Base-by-base conservation (phyloP, 2,888 invertebrate genomes). In the Tupiocoris notatus region DNA sequence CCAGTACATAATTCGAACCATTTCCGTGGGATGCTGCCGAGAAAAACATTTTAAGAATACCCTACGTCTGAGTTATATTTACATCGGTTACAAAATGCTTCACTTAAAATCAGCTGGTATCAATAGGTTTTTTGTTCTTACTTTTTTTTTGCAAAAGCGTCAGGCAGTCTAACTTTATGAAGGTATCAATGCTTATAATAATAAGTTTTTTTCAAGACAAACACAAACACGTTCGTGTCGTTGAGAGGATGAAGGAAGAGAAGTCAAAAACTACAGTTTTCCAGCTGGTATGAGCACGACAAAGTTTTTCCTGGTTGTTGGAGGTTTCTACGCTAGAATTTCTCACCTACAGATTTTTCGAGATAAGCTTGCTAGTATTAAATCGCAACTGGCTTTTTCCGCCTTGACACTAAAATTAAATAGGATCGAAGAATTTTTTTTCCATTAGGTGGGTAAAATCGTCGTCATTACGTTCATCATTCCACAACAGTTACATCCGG, bases 61-160 rank as follows among this genome's bases (percentile, higher is more conserved):
- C 39, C 39, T 39, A 39, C 39, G 39, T 39, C 39, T 39, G 39
- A 39, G 12, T n/a, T 39, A 12, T 39, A 39, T 39, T 39, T 39
- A 39, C 39, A 39, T 39, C 39, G 39, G 39, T 39, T 39, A 39
- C 39, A 39, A 39, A 39, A 39, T 39, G 39, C 39, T 39, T 39
- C 39, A 39, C 39, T 39, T 39, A 39, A 39, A 39, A 12, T 39
- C 39, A 39, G 39, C 39, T 39, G 3, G 39, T 39, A 39, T 39
- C 12, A 3, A 39, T 7, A 7, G 12, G 39, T 39, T 39, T 39
- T 39, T 39, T 39, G 39, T 39, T 39, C 39, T 39, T 39, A 24
- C 21, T 70, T 70, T 58, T 59, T 70, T 59, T 70, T 59, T 25
- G 25, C 58, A 57, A 70, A 70, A 70, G 70, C 70, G 70, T 70